phyloP scores from a whole-genome alignment of 2,113 vertebrate species.

The Zapus hudsonius region DNA sequence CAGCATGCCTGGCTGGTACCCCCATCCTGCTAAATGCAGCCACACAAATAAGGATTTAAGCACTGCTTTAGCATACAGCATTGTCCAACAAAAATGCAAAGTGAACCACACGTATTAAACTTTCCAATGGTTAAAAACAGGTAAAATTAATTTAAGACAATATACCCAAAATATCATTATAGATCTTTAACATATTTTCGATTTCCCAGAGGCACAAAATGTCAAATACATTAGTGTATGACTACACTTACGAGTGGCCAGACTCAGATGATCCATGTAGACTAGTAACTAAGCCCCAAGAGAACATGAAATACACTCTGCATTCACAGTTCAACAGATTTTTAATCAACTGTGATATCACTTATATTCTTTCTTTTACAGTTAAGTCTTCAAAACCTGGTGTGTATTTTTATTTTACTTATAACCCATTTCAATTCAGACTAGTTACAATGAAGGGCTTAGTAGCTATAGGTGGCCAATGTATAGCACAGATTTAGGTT shows the following conservation, averaged over 20 bases:
- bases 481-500: background rate
- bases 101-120: background rate
- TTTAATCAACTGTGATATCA: background rate
- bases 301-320: background rate
- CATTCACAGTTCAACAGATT: background rate
- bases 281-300: background rate
- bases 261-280: background rate
- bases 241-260: background rate
- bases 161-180: background rate
- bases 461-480: background rate
- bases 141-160: background rate
- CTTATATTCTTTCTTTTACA: background rate
- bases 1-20: background rate
- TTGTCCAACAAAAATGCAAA: background rate
- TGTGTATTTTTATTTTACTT: background rate
- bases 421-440: background rate
- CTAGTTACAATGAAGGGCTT: background rate
- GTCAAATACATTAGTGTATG: background rate
- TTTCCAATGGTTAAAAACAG: conserved; percentile 15
- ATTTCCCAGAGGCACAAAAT: background rate
- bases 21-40: background rate
- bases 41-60: background rate
- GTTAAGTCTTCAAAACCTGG: background rate
- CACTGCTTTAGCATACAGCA: background rate
- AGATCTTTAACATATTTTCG: background rate